Evolutionary conservation across 1,140 invertebrate genomes (phyloP).

Genomic region (Brachystomella parvula): DNA sequence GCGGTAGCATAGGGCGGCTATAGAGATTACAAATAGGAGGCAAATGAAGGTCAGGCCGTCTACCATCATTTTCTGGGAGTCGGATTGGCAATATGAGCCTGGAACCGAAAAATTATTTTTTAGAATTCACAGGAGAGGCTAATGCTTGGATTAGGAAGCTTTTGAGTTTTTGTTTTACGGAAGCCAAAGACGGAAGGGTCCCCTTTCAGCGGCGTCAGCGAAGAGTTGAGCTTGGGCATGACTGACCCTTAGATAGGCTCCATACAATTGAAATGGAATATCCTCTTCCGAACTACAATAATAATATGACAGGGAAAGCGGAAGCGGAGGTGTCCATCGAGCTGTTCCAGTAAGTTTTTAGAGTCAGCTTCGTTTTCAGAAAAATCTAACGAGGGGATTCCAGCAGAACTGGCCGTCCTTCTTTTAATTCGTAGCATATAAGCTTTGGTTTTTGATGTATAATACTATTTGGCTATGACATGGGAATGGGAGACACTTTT

Average conservation of each 20-base stretch:
- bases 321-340: neutral
- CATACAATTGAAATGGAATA: neutral
- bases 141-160: neutral
- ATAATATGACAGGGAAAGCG: neutral
- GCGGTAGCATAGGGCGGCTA: neutral
- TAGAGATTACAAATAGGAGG: neutral
- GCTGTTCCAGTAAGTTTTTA: neutral
- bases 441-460: too few relatives aligned
- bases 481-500: too few relatives aligned
- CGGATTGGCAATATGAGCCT: neutral
- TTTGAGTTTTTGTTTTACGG: neutral
- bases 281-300: neutral
- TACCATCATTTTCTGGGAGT: neutral
- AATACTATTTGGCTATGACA: too few relatives aligned
- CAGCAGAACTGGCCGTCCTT: too few relatives aligned
- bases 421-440: too few relatives aligned
- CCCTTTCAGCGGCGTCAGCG: neutral
- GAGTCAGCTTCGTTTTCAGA: too few relatives aligned
- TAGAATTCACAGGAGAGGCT: neutral
- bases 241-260: neutral
- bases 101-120: neutral
- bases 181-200: neutral
- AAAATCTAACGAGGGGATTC: too few relatives aligned
- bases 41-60: neutral
- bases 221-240: neutral